Evolutionary conservation across 1,140 invertebrate genomes (phyloP).

Genomic region (Bradynema listronoti): DNA sequence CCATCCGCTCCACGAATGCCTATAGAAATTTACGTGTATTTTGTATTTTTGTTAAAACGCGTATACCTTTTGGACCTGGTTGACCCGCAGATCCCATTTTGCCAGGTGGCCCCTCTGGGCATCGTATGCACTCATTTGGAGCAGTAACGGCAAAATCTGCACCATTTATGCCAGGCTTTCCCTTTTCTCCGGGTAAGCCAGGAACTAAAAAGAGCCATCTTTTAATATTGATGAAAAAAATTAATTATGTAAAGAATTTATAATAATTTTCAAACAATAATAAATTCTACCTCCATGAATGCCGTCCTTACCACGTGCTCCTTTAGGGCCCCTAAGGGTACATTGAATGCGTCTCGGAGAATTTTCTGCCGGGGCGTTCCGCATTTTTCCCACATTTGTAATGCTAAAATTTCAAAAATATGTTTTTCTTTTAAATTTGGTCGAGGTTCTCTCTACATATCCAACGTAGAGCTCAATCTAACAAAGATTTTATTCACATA

Average conservation of each 20-base stretch:
- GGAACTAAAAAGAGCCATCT: background rate
- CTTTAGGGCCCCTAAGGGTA: background rate
- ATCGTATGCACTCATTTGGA: slow-evolving; percentile 2
- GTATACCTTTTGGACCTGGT: background rate
- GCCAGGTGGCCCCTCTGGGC: slow-evolving; percentile 16
- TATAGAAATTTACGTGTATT: background rate
- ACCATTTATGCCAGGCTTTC: slow-evolving; percentile 3
- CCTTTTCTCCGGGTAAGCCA: slow-evolving; percentile 4
- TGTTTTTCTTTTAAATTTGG: too few relatives aligned
- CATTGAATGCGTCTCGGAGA: too few relatives aligned
- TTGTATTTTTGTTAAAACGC: background rate
- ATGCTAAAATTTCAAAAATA: too few relatives aligned
- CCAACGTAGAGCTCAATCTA: too few relatives aligned
- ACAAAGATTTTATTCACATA: too few relatives aligned
- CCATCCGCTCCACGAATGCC: slow-evolving; percentile 13
- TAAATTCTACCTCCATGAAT: slow-evolving; percentile 5
- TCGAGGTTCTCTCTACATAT: too few relatives aligned
- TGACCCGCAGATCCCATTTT: background rate
- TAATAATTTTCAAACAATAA: background rate
- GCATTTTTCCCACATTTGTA: too few relatives aligned
- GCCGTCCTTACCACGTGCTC: background rate
- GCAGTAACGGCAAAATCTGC: background rate
- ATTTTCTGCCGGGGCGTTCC: too few relatives aligned
- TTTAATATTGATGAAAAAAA: slow-evolving; percentile 4
- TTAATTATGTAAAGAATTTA: slow-evolving; percentile 7